Evolutionary conservation across 2,888 invertebrate species (phyloP), one percentile per base, ranked within the genome.

Genomic region (Limnephilus lunatus): DNA sequence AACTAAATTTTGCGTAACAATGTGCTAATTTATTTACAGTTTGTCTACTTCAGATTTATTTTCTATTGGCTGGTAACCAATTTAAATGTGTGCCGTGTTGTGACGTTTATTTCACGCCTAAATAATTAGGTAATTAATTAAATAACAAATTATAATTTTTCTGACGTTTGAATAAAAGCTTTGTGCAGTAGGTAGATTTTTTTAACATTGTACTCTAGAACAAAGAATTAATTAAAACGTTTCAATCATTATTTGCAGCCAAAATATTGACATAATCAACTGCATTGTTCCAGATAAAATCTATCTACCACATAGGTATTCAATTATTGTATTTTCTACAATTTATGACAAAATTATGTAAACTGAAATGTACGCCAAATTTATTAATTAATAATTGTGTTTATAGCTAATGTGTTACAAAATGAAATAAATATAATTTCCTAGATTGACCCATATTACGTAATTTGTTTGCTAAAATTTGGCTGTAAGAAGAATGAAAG

Each of bases 191-290:
- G 83, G 7, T 83, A 19, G 83, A 2, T 32, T 83, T 25, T 83
- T 83, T 83, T 35, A 83, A 83, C 35, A 31, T 9, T 83, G 15
- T 39, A 35, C 3, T 32, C 19, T 12, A 35, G 32, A 83, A 83
- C 39, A n/a, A 83, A 39, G 25, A 83, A 83, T 35, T 31, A 32
- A 83, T 83, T 35, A 39, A 83, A 83, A 83, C 19, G 35, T 35
- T 83, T 83, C 83, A 83, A 83, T 83, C 83, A 83, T 83, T 53
- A 44, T 87, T 68, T 68, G 68, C 68, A 68, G 1, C 25, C 68
- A 68, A 68, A 68, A 68, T 68, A 68, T 68, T 68, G 68, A 68
- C 68, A n/a, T n/a, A 68, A 68, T 68, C 68, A 68, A 9, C 25
- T 25, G 68, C 25, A n/a, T 9, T 68, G 68, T 68, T 68, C 19